phyloP scores from a whole-genome alignment of 2,888 invertebrate genomes.

The Chrysolina oricalcia region DNA sequence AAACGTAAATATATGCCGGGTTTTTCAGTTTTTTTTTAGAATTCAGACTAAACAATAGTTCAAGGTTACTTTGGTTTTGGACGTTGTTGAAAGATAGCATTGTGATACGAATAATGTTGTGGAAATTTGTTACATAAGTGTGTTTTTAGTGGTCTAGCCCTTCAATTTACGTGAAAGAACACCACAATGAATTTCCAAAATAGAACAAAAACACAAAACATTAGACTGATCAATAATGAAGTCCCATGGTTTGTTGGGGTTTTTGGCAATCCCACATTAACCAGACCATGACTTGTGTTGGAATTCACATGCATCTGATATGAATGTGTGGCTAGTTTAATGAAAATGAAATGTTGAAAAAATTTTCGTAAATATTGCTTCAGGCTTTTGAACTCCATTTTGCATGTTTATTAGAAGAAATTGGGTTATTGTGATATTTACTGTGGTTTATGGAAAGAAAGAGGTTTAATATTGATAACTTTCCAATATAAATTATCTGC shows the following conservation, averaged over 20 bases:
- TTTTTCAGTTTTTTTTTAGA: constrained; percentile 37
- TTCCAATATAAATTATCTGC: no score
- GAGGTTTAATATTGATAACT: no score
- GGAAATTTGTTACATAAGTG: constrained; percentile 39
- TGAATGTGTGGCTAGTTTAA: background rate
- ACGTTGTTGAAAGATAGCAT: constrained; percentile 44
- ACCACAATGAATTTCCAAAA: background rate
- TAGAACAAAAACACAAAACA: constrained; percentile 34
- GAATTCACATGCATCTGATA: background rate
- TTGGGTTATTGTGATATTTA: background rate
- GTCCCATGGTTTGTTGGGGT: constrained; percentile 33
- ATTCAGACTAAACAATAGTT: constrained; percentile 51
- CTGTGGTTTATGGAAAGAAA: background rate
- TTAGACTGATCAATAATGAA: constrained; percentile 40
- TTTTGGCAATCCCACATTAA: constrained; percentile 12
- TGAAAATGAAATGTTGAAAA: background rate
- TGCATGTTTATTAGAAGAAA: background rate
- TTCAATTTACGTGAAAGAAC: constrained; percentile 2
- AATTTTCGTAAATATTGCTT: constrained; percentile 4
- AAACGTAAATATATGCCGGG: background rate
- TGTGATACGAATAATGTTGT: constrained; percentile 37
- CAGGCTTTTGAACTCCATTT: constrained; percentile 7
- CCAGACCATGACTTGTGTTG: constrained; percentile 10
- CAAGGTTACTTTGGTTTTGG: constrained; percentile 59
- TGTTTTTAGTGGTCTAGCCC: background rate